phyloP scores from a whole-genome alignment of 2,797 vertebrate genomes.

The Neoniphon sammara region DNA sequence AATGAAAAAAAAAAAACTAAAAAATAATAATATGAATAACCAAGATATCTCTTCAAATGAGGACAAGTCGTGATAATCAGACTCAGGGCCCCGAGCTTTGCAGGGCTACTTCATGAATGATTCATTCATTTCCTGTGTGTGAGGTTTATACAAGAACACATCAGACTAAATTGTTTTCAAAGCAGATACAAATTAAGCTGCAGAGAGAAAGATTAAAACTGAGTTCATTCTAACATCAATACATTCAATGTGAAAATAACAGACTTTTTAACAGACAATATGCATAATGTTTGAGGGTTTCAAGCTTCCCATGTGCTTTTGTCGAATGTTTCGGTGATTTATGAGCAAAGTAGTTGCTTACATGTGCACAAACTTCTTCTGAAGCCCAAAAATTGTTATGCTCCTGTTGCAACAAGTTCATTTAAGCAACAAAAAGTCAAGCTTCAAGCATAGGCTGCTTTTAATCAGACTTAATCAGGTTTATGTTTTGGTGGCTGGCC shows the following conservation, averaged over 20 bases:
- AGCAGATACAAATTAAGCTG: no score
- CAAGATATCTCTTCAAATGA: no score
- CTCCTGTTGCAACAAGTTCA: constrained; percentile 15
- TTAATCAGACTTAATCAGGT: background rate
- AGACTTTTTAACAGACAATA: background rate
- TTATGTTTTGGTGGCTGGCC: background rate
- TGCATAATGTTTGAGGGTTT: background rate
- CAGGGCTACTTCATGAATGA: constrained; percentile 1
- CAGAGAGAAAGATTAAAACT: background rate
- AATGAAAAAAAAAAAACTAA: no score
- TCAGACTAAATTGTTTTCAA: no score
- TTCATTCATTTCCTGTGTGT: constrained; percentile 4
- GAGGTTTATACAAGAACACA: no score
- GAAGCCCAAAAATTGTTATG: constrained; percentile 8
- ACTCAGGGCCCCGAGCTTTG: background rate
- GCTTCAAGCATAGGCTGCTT: background rate
- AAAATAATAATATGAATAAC: no score
- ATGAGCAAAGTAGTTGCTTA: constrained; percentile 5
- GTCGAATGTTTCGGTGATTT: background rate
- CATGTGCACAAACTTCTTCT: constrained; percentile 18
- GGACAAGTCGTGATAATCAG: no score
- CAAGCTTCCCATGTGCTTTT: background rate
- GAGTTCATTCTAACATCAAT: background rate
- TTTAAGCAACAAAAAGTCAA: background rate
- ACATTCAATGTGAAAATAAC: background rate